phyloP scores from a whole-genome alignment of 2,797 vertebrate species.

The Mormyrus hasselquistii region DNA sequence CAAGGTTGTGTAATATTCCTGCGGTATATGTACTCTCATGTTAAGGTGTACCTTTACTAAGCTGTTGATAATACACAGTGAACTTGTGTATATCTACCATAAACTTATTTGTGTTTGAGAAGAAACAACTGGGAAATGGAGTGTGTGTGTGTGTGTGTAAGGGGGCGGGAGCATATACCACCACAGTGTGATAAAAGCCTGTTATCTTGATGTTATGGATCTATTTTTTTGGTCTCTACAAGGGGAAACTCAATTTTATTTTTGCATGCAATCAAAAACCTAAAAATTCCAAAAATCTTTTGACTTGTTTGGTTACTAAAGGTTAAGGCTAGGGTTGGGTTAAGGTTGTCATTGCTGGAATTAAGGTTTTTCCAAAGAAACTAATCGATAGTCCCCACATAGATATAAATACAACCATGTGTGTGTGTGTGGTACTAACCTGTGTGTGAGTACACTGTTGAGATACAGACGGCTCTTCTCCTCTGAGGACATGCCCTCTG shows the following conservation, averaged over 20 bases:
- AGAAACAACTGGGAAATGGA: neutral
- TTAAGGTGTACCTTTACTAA: neutral
- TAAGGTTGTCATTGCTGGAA: neutral
- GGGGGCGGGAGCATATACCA: neutral
- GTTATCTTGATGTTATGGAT: neutral
- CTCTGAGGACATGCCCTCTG: conserved; percentile 79
- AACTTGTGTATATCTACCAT: neutral
- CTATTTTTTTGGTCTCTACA: neutral
- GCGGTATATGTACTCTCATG: no score
- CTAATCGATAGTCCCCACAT: neutral
- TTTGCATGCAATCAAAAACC: neutral
- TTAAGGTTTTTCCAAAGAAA: neutral
- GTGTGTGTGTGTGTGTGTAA: neutral
- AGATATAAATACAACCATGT: neutral
- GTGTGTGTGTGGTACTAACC: conserved; percentile 52
- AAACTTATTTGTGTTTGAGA: neutral
- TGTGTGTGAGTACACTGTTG: conserved; percentile 68
- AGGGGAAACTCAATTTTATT: neutral
- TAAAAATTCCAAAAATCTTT: neutral
- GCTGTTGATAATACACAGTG: neutral
- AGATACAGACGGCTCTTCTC: conserved; percentile 77
- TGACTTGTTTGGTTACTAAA: neutral
- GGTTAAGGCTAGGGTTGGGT: neutral
- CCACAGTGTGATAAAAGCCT: neutral
- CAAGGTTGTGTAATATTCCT: neutral